Evolutionary conservation across 2,797 vertebrate species (phyloP).

Genomic region (Takifugu rubripes): DNA sequence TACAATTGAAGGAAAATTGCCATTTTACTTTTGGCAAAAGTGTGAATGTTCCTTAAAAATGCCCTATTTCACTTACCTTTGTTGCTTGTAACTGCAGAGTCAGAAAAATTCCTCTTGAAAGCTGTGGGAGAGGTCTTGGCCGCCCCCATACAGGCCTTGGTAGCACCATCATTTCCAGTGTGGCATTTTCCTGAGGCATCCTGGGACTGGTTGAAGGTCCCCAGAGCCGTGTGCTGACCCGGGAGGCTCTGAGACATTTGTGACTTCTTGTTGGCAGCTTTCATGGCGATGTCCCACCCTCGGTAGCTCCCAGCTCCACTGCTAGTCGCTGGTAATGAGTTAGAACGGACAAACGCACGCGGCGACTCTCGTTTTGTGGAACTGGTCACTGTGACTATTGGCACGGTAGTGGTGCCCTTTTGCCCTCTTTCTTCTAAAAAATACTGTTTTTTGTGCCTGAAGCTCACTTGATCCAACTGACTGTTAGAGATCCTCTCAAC

Average conservation of each 20-base stretch:
- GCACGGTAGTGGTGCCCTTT: conserved; percentile 24
- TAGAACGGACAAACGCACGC: conserved; percentile 50
- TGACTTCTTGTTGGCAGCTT: conserved; percentile 37
- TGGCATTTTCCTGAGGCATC: conserved; percentile 41
- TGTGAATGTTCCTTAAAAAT: no score
- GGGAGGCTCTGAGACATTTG: conserved; percentile 43
- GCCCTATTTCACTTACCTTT: conserved; percentile 76
- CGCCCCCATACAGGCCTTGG: conserved; percentile 24
- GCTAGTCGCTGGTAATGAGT: conserved; percentile 65
- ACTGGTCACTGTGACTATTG: conserved; percentile 10
- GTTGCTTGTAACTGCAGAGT: conserved; percentile 65
- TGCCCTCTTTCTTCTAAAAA: conserved; percentile 1
- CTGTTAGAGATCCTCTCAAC: conserved; percentile 82
- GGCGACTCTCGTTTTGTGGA: conserved; percentile 23
- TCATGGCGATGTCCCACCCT: conserved; percentile 52
- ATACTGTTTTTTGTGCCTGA: conserved; percentile 13
- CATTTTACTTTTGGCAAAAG: no score
- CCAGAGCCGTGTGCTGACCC: conserved; percentile 40
- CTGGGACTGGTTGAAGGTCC: conserved; percentile 67
- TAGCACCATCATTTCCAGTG: conserved; percentile 16
- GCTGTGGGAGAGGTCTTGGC: conserved; percentile 56
- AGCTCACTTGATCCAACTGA: conserved; percentile 34
- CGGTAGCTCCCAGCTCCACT: conserved; percentile 38
- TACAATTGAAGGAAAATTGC: not conserved
- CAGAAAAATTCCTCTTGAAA: conserved; percentile 80